These are phyloP conservation scores for Drosophila sproati DNA, from an alignment of 1,140 invertebrate species.

Conservation along the genomic window DNA sequence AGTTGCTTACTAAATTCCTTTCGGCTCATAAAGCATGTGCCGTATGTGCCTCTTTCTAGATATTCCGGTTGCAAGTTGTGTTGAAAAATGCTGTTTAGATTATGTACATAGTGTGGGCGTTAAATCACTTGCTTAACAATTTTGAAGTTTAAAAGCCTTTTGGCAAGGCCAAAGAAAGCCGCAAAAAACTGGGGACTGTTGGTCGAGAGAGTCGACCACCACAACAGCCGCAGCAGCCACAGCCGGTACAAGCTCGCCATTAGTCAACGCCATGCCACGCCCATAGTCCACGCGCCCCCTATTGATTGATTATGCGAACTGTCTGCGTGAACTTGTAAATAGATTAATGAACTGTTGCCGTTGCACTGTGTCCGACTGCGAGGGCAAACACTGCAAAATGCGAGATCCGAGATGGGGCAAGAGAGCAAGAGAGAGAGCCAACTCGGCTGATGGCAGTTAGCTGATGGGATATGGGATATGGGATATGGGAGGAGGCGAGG, in stretches of 20 bases:
- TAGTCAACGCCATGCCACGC: constrained; percentile 42
- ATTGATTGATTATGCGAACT: constrained; percentile 84
- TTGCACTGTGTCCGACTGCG: constrained; percentile 43
- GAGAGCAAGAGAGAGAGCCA: too few relatives aligned
- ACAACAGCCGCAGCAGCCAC: constrained; percentile 1
- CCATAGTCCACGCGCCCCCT: constrained; percentile 47
- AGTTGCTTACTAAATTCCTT: too few relatives aligned
- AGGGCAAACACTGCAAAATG: too few relatives aligned
- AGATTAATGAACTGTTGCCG: constrained; percentile 82
- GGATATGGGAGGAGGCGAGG: neutral
- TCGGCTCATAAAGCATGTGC: too few relatives aligned
- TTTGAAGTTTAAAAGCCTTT: neutral
- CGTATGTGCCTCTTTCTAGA: too few relatives aligned
- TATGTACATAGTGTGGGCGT: too few relatives aligned
- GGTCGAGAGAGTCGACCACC: neutral
- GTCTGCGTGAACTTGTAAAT: constrained; percentile 82
- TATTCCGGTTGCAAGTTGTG: too few relatives aligned
- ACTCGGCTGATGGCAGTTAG: too few relatives aligned
- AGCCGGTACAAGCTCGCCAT: constrained; percentile 33
- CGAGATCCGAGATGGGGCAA: too few relatives aligned
- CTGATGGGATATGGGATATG: neutral
- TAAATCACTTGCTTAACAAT: neutral
- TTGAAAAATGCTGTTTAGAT: neutral
- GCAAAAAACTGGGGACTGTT: constrained; percentile 19
- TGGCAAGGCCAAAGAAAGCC: constrained; percentile 17